Conservation (phyloP, 2,888 invertebrate genomes). For the Dyspetes luteomarginatus region DNA sequence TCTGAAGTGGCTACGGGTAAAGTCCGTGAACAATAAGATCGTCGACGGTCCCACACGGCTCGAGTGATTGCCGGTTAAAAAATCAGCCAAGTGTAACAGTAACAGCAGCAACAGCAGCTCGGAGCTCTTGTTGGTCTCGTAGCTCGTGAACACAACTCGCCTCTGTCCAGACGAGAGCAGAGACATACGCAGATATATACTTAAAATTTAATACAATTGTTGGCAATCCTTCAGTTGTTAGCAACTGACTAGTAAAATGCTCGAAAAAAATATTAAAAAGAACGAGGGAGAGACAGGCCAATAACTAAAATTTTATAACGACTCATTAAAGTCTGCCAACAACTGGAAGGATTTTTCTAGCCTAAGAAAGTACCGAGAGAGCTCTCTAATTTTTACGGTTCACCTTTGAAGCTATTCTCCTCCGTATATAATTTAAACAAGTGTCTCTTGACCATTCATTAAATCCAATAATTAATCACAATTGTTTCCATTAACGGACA, state of each 20-base stretch:
- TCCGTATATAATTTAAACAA: conserved; percentile 80
- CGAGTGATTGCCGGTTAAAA: conserved; percentile 81
- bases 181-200: neutral
- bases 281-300: neutral
- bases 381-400: conserved; percentile 82
- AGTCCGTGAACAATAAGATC: conserved; percentile 66
- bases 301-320: neutral
- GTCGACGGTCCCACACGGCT: conserved; percentile 78
- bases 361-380: conserved; percentile 64
- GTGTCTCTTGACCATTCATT: conserved; percentile 80
- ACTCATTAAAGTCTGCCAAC: neutral
- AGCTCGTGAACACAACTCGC: conserved; percentile 31
- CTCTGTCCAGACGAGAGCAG: conserved; percentile 23
- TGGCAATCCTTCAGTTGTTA: neutral
- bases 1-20: conserved; percentile 53
- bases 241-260: neutral
- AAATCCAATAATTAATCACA: conserved; percentile 83
- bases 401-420: conserved; percentile 67
- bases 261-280: neutral
- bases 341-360: neutral
- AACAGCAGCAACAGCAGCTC: conserved; percentile 67
- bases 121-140: conserved; percentile 30
- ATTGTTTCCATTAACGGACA: conserved; percentile 82
- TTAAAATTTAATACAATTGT: neutral
- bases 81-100: conserved; percentile 81